phyloP scores from a whole-genome alignment of 2,113 vertebrate genomes.

The Cavia porcellus region DNA sequence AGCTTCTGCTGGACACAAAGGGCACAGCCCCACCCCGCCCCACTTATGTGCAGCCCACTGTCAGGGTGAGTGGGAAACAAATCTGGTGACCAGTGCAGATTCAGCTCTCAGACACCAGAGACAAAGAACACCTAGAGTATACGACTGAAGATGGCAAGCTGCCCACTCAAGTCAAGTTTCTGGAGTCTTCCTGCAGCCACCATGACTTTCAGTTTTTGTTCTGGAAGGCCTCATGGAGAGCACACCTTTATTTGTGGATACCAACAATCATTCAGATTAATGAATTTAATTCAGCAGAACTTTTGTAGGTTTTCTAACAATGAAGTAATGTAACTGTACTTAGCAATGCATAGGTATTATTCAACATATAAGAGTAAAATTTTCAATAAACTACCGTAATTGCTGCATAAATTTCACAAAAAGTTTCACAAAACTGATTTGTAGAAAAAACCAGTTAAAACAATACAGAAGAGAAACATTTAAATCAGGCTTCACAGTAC shows the following conservation, averaged over 20 bases:
- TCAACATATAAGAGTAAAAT: background rate
- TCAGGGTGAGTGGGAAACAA: rapidly evolving
- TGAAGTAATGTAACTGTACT: constrained; percentile 9
- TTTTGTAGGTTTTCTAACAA: background rate
- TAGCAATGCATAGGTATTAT: background rate
- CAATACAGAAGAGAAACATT: background rate
- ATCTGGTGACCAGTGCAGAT: background rate
- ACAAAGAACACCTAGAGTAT: background rate
- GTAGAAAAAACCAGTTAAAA: constrained; percentile 23
- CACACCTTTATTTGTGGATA: background rate
- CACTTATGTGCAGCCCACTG: background rate
- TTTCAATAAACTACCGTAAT: constrained; percentile 18
- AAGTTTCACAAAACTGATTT: constrained; percentile 17
- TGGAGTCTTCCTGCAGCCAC: background rate
- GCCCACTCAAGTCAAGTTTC: background rate
- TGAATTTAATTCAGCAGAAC: background rate
- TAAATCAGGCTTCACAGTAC: background rate
- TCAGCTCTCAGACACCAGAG: background rate
- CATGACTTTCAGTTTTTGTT: background rate
- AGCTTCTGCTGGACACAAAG: background rate
- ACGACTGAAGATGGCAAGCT: background rate
- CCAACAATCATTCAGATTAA: background rate
- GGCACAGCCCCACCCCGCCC: background rate
- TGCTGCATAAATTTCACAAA: background rate
- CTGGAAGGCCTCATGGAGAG: background rate